A percentile compares a stretch with the other conserved stretches of the same genome.
Conservation (phyloP, 2,113 vertebrate genomes). For the Cyprinodon variegatus region DNA sequence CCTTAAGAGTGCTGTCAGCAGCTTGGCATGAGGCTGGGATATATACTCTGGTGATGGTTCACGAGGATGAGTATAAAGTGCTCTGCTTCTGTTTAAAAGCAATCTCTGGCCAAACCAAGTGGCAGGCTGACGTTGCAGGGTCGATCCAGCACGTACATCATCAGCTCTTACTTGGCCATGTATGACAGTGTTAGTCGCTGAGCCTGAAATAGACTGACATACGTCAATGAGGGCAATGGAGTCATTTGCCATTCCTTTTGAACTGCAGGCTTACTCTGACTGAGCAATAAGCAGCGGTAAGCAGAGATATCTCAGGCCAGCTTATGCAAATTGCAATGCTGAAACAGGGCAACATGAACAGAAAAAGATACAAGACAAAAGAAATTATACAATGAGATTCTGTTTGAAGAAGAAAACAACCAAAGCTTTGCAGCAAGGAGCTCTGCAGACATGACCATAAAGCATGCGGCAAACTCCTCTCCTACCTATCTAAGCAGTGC, state of each 20-base stretch:
- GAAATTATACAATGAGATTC: conserved; percentile 11
- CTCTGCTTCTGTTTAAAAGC: conserved; percentile 37
- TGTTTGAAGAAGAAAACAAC: conserved; percentile 12
- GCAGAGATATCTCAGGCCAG: conserved; percentile 42
- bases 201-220: conserved; percentile 75
- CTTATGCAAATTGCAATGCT: conserved; percentile 62
- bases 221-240: conserved; percentile 67
- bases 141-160: conserved; percentile 56
- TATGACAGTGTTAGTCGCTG: conserved; percentile 53
- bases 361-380: background rate
- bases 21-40: conserved; percentile 44
- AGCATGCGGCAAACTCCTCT: conserved; percentile 50
- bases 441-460: conserved; percentile 56
- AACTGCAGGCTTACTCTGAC: conserved; percentile 50
- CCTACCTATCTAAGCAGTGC: conserved; percentile 38
- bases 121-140: conserved; percentile 35
- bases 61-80: conserved; percentile 37
- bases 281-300: conserved; percentile 37
- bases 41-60: conserved; percentile 40
- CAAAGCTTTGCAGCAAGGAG: conserved; percentile 41
- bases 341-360: conserved; percentile 11
- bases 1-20: conserved; percentile 48
- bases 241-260: conserved; percentile 69
- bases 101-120: conserved; percentile 36
- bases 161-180: conserved; percentile 63